Percentiles rank a stretch among this genome's conserved stretches.
phyloP scores from a whole-genome alignment of 2,113 vertebrate species.

The Toxotes chatareus region DNA sequence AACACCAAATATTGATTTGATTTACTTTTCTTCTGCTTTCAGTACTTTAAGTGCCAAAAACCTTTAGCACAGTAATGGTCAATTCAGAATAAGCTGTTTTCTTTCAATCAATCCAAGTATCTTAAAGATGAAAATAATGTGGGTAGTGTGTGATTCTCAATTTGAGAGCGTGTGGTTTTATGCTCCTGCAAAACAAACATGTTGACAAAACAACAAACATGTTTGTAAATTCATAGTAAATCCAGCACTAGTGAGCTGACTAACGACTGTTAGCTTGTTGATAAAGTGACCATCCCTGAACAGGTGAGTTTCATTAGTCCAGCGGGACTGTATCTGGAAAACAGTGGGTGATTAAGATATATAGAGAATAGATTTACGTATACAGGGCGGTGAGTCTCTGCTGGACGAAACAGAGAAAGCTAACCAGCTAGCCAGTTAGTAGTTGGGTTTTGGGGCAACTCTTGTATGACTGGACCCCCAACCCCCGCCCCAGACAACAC shows the following conservation, averaged over 20 bases:
- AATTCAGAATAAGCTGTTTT: neutral
- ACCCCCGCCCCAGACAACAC: constrained; percentile 74
- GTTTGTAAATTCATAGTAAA: too few species aligned
- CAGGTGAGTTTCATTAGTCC: neutral
- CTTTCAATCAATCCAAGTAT: neutral
- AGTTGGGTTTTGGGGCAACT: constrained; percentile 64
- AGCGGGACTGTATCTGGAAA: neutral
- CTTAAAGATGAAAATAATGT: neutral
- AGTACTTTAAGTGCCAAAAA: neutral
- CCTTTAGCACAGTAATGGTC: neutral
- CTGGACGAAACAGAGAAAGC: constrained; percentile 22
- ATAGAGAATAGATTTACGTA: neutral
- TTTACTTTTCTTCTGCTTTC: neutral
- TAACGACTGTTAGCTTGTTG: neutral
- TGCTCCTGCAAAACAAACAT: neutral
- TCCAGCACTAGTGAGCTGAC: neutral
- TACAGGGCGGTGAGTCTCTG: neutral
- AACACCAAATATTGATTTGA: neutral
- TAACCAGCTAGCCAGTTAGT: constrained; percentile 49
- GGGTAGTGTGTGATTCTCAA: neutral
- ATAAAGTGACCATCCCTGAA: neutral
- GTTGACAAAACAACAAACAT: neutral
- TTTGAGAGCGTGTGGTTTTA: neutral
- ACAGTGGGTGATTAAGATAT: too few species aligned
- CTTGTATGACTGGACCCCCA: constrained; percentile 59